These are phyloP conservation scores for Calliopsis andreniformis DNA, from an alignment of 1,140 invertebrate species.

Conservation along the genomic window DNA sequence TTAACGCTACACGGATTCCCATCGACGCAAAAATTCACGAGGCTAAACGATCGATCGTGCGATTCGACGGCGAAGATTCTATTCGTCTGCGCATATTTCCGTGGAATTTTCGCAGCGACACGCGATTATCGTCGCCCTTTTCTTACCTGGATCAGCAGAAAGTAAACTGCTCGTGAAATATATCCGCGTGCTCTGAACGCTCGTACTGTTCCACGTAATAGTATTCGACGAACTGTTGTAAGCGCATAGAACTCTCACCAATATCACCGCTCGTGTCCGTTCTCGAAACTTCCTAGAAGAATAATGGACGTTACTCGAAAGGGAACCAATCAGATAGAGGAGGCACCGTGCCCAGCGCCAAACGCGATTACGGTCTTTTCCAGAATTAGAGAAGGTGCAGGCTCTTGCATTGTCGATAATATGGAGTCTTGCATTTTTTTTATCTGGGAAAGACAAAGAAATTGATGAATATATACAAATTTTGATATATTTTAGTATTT, in stretches of 20 bases:
- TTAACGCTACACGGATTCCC: not conserved
- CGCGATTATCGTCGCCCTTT: not conserved
- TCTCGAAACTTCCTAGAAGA: constrained; percentile 66
- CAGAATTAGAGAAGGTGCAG: not conserved
- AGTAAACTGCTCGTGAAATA: constrained; percentile 25
- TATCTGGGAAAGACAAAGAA: not conserved
- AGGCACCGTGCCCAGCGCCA: constrained; percentile 26
- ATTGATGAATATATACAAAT: not conserved
- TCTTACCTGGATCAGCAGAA: constrained; percentile 53
- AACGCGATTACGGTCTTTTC: constrained; percentile 35
- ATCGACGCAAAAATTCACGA: constrained; percentile 25
- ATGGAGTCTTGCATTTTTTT: constrained; percentile 27
- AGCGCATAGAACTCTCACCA: constrained; percentile 48
- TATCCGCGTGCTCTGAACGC: constrained; percentile 40
- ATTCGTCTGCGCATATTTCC: constrained; percentile 15
- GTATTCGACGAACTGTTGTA: constrained; percentile 48
- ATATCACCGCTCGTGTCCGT: constrained; percentile 47
- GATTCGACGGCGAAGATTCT: constrained; percentile 16
- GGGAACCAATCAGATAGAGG: constrained; percentile 54
- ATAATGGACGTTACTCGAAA: constrained; percentile 49
- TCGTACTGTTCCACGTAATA: constrained; percentile 22
- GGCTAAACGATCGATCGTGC: constrained; percentile 20
- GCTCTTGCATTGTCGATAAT: constrained; percentile 31
- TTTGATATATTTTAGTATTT: not conserved
- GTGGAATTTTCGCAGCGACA: not conserved